phyloP scores from a whole-genome alignment of 1,140 invertebrate species.

The Caenorhabditis briggsae region DNA sequence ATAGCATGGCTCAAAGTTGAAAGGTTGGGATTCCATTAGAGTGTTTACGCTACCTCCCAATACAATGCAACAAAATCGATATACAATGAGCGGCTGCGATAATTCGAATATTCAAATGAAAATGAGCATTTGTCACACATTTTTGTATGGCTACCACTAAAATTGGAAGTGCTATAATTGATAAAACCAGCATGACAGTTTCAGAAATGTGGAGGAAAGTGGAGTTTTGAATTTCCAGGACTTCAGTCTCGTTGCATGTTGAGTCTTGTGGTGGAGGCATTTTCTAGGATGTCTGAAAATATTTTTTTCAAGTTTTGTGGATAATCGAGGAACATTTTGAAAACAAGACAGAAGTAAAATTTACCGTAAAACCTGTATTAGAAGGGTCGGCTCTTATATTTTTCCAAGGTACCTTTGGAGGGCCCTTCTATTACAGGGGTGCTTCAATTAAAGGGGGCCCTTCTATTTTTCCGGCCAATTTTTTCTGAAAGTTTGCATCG shows the following conservation, averaged over 20 bases:
- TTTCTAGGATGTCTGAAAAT: not conserved
- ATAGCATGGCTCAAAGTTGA: not conserved
- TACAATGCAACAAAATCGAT: not conserved
- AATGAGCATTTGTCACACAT: not conserved
- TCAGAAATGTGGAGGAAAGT: not conserved
- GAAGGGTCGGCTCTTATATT: too few relatives aligned
- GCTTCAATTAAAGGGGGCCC: too few relatives aligned
- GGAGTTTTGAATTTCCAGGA: not conserved
- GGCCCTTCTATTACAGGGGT: too few relatives aligned
- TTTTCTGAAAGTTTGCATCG: too few relatives aligned
- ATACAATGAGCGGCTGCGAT: not conserved
- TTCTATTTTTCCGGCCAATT: too few relatives aligned
- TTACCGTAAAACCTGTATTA: too few relatives aligned
- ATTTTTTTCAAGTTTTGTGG: not conserved
- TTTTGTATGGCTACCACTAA: not conserved
- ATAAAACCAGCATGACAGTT: not conserved
- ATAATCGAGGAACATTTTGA: not conserved
- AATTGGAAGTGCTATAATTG: not conserved
- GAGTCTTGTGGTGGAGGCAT: too few relatives aligned
- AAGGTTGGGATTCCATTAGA: not conserved
- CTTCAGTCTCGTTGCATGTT: too few relatives aligned
- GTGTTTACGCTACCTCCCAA: not conserved
- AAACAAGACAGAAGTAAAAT: not conserved
- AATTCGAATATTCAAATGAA: conserved; percentile 11
- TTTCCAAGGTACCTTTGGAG: too few relatives aligned